A percentile compares a stretch with the other conserved stretches of the same genome.
Conservation (phyloP, 2,797 vertebrate species). For the Lophura swinhoii region DNA sequence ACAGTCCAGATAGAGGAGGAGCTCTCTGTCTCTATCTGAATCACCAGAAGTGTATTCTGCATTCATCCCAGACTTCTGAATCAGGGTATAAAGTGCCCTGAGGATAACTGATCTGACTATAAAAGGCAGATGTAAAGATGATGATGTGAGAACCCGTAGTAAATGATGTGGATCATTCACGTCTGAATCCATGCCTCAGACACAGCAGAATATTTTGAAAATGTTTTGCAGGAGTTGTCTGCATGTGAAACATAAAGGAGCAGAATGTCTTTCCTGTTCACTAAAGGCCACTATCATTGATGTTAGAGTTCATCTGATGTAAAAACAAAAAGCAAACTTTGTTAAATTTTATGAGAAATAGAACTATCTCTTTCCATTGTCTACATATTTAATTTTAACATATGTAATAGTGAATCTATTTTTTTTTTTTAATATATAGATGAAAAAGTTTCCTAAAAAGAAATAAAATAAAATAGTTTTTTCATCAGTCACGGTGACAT, state of each 20-base stretch:
- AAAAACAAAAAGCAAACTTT: background rate
- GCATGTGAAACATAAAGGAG: background rate
- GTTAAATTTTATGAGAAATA: background rate
- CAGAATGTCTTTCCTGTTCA: background rate
- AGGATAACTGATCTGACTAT: too few species aligned
- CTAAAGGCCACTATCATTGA: background rate
- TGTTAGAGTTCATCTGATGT: rapidly evolving
- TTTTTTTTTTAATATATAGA: background rate
- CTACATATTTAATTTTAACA: background rate
- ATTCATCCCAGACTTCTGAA: too few species aligned
- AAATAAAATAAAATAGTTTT: background rate
- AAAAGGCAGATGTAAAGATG: too few species aligned
- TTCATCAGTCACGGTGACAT: background rate
- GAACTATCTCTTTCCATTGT: background rate
- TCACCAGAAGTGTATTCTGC: too few species aligned
- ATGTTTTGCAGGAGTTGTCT: background rate
- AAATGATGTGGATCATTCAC: too few species aligned
- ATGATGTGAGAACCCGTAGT: too few species aligned
- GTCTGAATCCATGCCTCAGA: too few species aligned
- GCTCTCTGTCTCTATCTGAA: too few species aligned
- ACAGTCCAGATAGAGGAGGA: too few species aligned
- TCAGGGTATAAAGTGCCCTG: too few species aligned
- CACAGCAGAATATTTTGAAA: too few species aligned
- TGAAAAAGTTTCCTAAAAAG: background rate
- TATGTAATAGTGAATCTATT: background rate